Evolutionary conservation across 2,888 invertebrate genomes (phyloP), one percentile per base, ranked within the genome.

Genomic region (Mamestra brassicae): DNA sequence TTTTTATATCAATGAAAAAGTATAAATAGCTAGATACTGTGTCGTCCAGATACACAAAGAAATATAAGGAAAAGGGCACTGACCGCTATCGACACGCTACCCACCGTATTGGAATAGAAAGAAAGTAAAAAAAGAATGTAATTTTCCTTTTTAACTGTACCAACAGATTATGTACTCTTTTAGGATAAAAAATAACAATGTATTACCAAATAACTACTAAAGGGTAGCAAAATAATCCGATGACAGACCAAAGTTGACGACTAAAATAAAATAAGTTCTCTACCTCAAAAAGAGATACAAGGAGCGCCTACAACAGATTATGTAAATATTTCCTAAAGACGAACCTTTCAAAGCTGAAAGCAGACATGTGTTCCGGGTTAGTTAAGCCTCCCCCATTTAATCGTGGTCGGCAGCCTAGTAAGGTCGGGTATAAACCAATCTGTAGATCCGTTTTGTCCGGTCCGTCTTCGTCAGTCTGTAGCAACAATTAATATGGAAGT

Each of bases 361-460:
- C 2, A 11, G 36, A 54, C 38, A 60, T 52, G 36, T 58, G 54
- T 84, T 79, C 2, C 13, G 26, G 26, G 36, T 47, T 42, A 52
- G n/a, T 63, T 55, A 66, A 74, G 50, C 58, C 52, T 63, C 34
- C 17, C 11, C 6, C 45, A 13, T 55, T 42, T 84, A 60, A 80
- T 74, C 69, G 69, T 26, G 62, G 69, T 45, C 5, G n/a, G n/a
- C 17, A n/a, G 10, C 13, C 42, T 15, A 26, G n/a, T 84, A 45
- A 45, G n/a, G 50, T 26, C 11, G 42, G 61, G 38, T 42, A 42
- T 52, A 71, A 60, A 26, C 1, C 0, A 1, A 26, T 26, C 26
- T 1, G 2, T 34, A 15, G 15, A 63, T 26, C 34, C 45, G 13
- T 50, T 45, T 17, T 42, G 26, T 57, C 42, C 4, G 5, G 13